A percentile compares a stretch with the other conserved stretches of the same genome.
phyloP scores from a whole-genome alignment of 2,797 vertebrate genomes.

The Etheostoma perlongum region DNA sequence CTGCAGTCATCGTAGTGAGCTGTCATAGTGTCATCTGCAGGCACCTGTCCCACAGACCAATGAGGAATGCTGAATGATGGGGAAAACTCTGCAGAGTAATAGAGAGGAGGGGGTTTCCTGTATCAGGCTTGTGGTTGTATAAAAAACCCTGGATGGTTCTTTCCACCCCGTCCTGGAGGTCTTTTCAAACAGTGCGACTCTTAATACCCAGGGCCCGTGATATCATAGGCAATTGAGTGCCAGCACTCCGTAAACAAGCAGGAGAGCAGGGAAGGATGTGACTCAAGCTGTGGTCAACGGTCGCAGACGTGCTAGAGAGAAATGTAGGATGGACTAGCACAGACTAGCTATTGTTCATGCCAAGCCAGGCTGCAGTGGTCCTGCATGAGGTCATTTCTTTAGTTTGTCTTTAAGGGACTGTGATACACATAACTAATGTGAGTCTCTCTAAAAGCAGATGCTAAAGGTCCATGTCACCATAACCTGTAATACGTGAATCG shows the following conservation, averaged over 20 bases:
- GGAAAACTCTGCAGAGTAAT: constrained; percentile 53
- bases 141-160: constrained; percentile 61
- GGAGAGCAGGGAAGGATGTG: constrained; percentile 80
- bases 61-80: constrained; percentile 48
- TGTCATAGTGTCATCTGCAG: constrained; percentile 36
- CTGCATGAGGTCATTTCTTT: constrained; percentile 72
- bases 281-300: constrained; percentile 77
- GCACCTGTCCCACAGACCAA: constrained; percentile 49
- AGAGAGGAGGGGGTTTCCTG: constrained; percentile 45
- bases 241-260: constrained; percentile 75
- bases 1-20: constrained; percentile 33
- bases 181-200: constrained; percentile 57
- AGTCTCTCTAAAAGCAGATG: constrained; percentile 58
- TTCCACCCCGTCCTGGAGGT: constrained; percentile 66
- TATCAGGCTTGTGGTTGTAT: constrained; percentile 37
- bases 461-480: constrained; percentile 3
- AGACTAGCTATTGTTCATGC: constrained; percentile 77
- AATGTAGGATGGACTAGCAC: constrained; percentile 60
- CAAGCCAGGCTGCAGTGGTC: constrained; percentile 59
- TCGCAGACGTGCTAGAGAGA: constrained; percentile 65
- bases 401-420: constrained; percentile 57
- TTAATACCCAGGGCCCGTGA: constrained; percentile 64
- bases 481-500: constrained; percentile 20
- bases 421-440: constrained; percentile 45
- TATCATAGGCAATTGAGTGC: constrained; percentile 70